These are phyloP conservation scores for Oithona nana DNA, from an alignment of 2,888 invertebrate genomes.

Conservation along the genomic window DNA sequence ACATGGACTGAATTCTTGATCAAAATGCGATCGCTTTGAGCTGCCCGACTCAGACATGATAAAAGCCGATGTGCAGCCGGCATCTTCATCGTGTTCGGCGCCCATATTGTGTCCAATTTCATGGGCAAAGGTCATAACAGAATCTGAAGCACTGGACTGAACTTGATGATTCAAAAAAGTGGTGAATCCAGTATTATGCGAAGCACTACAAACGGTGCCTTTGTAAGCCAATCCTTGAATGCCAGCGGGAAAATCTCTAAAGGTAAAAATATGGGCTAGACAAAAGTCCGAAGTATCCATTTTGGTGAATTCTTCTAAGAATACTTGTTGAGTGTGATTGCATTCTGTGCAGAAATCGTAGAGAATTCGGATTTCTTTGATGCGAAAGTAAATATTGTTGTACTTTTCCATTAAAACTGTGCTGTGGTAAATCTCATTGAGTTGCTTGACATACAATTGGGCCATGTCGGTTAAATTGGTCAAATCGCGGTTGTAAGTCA, in stretches of 20 bases:
- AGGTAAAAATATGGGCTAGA: constrained; percentile 5
- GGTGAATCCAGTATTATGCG: constrained; percentile 2
- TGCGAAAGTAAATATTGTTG: not conserved
- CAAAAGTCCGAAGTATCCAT: not conserved
- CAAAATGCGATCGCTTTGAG: not conserved
- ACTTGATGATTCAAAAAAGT: constrained; percentile 4
- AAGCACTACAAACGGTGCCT: not conserved
- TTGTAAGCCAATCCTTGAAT: not conserved
- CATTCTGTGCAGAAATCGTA: constrained; percentile 8
- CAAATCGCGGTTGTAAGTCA: not conserved
- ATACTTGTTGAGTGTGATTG: constrained; percentile 8
- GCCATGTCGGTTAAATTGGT: not conserved
- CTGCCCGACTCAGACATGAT: not conserved
- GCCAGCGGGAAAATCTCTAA: constrained; percentile 10
- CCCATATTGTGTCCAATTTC: constrained; percentile 7
- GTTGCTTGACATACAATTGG: not conserved
- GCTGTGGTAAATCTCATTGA: constrained; percentile 9
- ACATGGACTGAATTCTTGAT: not conserved
- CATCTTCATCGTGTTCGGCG: not conserved
- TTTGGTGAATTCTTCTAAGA: not conserved
- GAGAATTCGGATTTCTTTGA: not conserved
- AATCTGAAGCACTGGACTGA: not conserved
- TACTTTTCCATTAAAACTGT: not conserved
- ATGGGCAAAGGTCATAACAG: constrained; percentile 7
- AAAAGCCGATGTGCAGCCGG: not conserved